A percentile compares a stretch with the other conserved stretches of the same genome.
Conservation (phyloP, 2,797 vertebrate species). For the Alcedo quadribrachys region DNA sequence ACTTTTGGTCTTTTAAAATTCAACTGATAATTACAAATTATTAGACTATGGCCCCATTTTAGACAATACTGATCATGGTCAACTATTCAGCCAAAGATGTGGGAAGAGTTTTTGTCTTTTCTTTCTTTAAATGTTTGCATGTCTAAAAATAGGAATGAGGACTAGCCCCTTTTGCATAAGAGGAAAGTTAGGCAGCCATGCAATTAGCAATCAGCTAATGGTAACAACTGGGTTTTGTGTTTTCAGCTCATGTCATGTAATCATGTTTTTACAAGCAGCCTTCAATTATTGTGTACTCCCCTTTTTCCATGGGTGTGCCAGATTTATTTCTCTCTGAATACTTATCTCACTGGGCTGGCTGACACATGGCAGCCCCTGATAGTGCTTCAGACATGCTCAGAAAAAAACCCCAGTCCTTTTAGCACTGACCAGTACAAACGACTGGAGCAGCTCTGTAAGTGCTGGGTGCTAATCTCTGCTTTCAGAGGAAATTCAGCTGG, state of each 20-base stretch:
- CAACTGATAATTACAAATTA: background rate
- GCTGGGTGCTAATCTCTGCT: background rate
- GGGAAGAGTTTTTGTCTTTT: background rate
- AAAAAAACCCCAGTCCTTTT: background rate
- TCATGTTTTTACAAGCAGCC: background rate
- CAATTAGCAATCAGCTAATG: background rate
- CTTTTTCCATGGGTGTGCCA: background rate
- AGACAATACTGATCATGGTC: background rate
- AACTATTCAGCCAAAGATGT: background rate
- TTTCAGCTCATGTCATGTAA: background rate
- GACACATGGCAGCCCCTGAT: constrained; percentile 40
- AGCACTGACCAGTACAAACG: background rate
- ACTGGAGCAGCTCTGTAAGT: background rate
- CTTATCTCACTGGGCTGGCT: background rate
- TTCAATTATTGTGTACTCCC: background rate
- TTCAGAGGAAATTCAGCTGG: background rate
- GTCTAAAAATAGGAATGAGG: background rate
- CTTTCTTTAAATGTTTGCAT: background rate
- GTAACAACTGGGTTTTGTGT: background rate
- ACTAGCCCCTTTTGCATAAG: background rate
- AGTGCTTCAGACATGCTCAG: background rate
- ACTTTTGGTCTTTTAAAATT: background rate
- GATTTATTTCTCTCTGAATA: constrained; percentile 11
- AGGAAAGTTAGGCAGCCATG: background rate
- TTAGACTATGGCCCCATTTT: background rate